phyloP scores from a whole-genome alignment of 2,113 vertebrate species.

The Scolopax mira region DNA sequence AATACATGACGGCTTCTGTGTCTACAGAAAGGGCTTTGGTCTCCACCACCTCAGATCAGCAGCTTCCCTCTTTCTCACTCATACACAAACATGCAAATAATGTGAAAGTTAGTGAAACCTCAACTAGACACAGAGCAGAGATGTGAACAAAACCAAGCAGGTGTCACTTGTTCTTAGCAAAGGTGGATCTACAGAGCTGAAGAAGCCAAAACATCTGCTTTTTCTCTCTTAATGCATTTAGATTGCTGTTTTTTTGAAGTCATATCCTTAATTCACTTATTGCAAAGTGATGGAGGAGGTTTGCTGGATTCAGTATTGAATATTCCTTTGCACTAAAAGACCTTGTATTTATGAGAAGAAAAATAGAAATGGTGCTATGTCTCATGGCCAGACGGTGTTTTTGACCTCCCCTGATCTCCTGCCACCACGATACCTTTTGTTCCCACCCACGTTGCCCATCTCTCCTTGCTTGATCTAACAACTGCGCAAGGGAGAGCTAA shows the following conservation, averaged over 20 bases:
- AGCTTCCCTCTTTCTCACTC: not conserved
- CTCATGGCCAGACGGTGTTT: not conserved
- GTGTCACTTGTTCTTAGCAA: not conserved
- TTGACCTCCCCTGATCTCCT: not conserved
- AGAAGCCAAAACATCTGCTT: not conserved
- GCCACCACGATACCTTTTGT: not conserved
- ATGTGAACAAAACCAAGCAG: not conserved
- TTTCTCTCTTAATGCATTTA: not conserved
- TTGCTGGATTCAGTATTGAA: not conserved
- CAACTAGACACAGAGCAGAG: not conserved
- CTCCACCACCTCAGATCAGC: not conserved
- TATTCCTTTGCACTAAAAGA: not conserved
- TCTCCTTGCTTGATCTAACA: not conserved
- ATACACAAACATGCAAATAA: not conserved
- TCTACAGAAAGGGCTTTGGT: not conserved
- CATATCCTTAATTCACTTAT: not conserved
- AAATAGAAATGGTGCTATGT: not conserved
- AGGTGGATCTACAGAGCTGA: not conserved
- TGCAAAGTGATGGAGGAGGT: not conserved
- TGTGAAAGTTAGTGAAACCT: not conserved
- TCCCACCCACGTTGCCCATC: not conserved
- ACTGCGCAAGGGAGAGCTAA: conserved; percentile 3
- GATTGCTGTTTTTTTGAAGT: not conserved
- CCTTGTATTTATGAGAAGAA: not conserved
- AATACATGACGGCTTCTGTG: rapidly evolving